phyloP scores from a whole-genome alignment of 1,140 invertebrate genomes.

The Heterodera schachtii region DNA sequence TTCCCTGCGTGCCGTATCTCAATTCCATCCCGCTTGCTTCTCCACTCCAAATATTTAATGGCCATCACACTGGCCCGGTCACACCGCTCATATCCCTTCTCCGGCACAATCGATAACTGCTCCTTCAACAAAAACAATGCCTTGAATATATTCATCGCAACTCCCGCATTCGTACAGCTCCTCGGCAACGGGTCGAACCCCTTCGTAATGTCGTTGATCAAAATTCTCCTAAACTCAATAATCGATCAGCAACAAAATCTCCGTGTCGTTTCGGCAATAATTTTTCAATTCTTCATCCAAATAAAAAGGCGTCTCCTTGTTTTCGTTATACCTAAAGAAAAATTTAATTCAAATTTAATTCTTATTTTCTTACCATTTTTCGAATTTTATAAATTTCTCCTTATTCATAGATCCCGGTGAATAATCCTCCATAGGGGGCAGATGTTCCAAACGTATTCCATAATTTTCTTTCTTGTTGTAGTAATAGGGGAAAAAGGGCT shows the following conservation, averaged over 20 bases:
- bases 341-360: neutral
- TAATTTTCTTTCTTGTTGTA: conserved; percentile 5
- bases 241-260: neutral
- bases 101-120: conserved; percentile 8
- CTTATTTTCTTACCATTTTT: neutral
- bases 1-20: conserved; percentile 1
- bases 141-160: neutral
- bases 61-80: neutral
- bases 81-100: conserved; percentile 7
- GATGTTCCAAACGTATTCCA: neutral
- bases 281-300: neutral
- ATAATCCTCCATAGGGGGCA: neutral
- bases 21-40: neutral
- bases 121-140: neutral
- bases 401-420: neutral
- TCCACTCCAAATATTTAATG: conserved; percentile 18
- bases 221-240: conserved; percentile 6
- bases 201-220: neutral
- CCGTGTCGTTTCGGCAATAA: conserved; percentile 16
- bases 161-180: neutral
- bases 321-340: neutral
- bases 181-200: conserved; percentile 6
- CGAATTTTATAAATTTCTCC: neutral
- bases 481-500: neutral
- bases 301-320: conserved; percentile 1